These are phyloP conservation scores for Epinotia demarniana DNA, from an alignment of 2,888 invertebrate genomes.

Conservation along the genomic window DNA sequence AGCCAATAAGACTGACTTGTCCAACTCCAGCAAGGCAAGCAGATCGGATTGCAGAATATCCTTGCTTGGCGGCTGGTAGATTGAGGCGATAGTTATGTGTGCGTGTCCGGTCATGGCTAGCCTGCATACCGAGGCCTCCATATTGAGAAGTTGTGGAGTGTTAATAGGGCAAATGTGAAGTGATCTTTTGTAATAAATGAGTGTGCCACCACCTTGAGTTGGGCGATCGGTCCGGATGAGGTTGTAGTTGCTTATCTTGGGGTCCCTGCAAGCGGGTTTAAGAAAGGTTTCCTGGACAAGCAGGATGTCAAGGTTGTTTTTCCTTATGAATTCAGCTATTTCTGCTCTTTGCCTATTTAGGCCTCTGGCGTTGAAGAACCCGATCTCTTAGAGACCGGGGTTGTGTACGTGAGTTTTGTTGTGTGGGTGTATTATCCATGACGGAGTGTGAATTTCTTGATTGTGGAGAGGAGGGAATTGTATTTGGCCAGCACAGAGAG, in stretches of 20 bases:
- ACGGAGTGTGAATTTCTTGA: too few relatives aligned
- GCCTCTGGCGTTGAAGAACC: too few relatives aligned
- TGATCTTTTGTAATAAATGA: background rate
- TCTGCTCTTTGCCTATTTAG: fast-evolving
- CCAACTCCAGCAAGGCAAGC: background rate
- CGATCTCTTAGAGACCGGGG: too few relatives aligned
- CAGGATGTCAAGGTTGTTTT: background rate
- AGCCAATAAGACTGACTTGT: background rate
- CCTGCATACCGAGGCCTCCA: too few relatives aligned
- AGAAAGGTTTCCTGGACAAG: background rate
- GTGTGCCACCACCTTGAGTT: background rate
- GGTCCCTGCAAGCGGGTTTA: background rate
- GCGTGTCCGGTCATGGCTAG: too few relatives aligned
- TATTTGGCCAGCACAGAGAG: too few relatives aligned
- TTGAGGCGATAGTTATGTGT: too few relatives aligned
- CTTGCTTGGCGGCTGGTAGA: too few relatives aligned
- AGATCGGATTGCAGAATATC: background rate
- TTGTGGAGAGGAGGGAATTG: too few relatives aligned
- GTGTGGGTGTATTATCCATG: too few relatives aligned
- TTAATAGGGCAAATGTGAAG: background rate
- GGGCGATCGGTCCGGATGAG: background rate
- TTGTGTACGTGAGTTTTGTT: too few relatives aligned
- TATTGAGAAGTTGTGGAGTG: background rate
- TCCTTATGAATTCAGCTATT: too few relatives aligned
- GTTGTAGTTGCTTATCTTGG: background rate